Evolutionary conservation across 2,888 invertebrate species (phyloP).

Genomic region (Pseudococcus viburni): DNA sequence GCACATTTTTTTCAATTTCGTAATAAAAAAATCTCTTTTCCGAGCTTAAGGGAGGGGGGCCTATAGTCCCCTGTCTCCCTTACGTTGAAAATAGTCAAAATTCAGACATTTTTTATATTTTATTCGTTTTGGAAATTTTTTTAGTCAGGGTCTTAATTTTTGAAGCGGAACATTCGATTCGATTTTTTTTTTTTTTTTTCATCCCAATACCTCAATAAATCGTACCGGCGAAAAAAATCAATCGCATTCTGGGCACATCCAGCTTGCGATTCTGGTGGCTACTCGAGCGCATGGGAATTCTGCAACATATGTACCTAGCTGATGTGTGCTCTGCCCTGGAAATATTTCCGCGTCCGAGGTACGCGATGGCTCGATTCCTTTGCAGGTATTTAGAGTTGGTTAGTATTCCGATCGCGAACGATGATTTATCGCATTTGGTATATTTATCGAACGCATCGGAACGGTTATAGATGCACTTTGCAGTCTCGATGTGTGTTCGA

Average conservation of each 20-base stretch:
- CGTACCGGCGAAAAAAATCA: too few species aligned
- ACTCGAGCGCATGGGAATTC: not conserved
- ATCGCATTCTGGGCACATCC: not conserved
- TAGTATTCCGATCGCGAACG: slow-evolving; percentile 47
- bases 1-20: too few species aligned
- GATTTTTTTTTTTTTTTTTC: not conserved
- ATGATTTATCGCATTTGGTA: not conserved
- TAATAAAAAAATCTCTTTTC: too few species aligned
- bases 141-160: not conserved
- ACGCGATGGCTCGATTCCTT: not conserved
- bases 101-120: too few species aligned
- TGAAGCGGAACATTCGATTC: not conserved
- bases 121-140: too few species aligned
- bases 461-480: slow-evolving; percentile 39
- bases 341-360: slow-evolving; percentile 15
- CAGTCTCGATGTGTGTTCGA: slow-evolving; percentile 41
- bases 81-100: too few species aligned
- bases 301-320: not conserved
- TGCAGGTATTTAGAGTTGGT: slow-evolving; percentile 29
- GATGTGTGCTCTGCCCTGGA: not conserved
- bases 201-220: not conserved
- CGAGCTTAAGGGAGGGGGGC: too few species aligned
- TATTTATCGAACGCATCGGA: slow-evolving; percentile 13
- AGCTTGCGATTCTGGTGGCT: not conserved
- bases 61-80: too few species aligned